phyloP scores from a whole-genome alignment of 2,888 invertebrate species.

The Tribolium freemani region DNA sequence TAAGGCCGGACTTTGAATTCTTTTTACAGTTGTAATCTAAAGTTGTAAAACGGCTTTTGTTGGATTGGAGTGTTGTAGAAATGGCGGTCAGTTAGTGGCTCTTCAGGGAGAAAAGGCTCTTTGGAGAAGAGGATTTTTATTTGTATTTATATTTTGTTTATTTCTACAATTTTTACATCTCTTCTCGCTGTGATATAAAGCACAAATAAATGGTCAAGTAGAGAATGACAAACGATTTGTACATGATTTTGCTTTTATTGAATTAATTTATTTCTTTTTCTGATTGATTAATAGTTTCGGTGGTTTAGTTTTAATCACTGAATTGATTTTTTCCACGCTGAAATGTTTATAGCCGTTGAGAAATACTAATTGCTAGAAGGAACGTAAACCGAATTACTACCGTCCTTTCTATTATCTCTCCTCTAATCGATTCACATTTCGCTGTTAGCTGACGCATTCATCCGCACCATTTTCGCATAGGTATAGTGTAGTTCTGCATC shows the following conservation, averaged over 20 bases:
- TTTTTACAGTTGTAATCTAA: background rate
- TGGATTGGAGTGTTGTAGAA: background rate
- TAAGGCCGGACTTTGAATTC: background rate
- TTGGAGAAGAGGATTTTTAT: background rate
- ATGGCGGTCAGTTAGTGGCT: background rate
- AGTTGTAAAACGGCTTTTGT: background rate
- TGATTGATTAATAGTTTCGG: background rate
- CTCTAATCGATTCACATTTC: constrained; percentile 1
- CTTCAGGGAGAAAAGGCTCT: background rate
- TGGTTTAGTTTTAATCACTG: background rate
- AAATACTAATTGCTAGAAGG: background rate
- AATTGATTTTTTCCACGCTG: background rate
- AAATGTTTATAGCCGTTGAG: background rate
- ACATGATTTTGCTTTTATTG: background rate
- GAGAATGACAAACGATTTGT: background rate
- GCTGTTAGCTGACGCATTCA: constrained; percentile 3
- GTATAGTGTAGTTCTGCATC: constrained; percentile 14
- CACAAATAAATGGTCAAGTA: too few species aligned
- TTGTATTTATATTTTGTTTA: background rate
- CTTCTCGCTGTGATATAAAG: background rate
- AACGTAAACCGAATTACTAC: background rate
- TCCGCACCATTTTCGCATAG: constrained; percentile 7
- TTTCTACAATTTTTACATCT: background rate
- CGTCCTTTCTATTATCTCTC: background rate
- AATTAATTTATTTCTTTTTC: background rate